Percentiles rank a stretch among this genome's conserved stretches.
These are phyloP conservation scores for Deroplatys truncata DNA, from an alignment of 2,888 invertebrate species.

Conservation along the genomic window DNA sequence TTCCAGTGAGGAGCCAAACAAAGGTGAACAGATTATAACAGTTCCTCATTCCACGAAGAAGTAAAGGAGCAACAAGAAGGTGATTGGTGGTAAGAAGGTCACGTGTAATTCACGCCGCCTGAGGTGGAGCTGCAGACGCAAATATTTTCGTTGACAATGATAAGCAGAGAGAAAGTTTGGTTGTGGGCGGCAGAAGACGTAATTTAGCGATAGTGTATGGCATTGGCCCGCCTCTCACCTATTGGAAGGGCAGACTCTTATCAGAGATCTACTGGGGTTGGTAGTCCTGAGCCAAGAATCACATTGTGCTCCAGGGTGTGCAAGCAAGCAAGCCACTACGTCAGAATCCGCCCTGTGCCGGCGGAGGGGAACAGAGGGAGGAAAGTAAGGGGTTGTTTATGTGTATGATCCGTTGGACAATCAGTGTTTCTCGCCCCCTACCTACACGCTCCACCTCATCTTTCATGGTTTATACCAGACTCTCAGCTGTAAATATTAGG, in stretches of 20 bases:
- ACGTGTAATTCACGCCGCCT: background rate
- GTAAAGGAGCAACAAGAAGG: background rate
- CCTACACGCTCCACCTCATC: background rate
- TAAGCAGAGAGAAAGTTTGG: background rate
- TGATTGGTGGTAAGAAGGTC: background rate
- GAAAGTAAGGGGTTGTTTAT: conserved; percentile 3
- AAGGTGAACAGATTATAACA: too few relatives aligned
- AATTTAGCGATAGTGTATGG: background rate
- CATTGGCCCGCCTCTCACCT: background rate
- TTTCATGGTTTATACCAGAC: conserved; percentile 16
- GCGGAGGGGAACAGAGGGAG: background rate
- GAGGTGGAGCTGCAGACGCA: background rate
- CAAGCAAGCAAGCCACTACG: background rate
- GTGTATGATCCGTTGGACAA: conserved; percentile 17
- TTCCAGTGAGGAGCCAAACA: too few relatives aligned
- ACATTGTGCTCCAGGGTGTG: conserved; percentile 13
- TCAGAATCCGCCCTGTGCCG: background rate
- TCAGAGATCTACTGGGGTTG: background rate
- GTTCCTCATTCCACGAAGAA: too few relatives aligned
- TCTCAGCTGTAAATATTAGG: conserved; percentile 14
- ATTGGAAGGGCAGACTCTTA: background rate
- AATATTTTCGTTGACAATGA: background rate
- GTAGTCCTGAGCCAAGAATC: background rate
- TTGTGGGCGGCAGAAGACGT: background rate
- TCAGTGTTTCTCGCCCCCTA: background rate